Evolutionary conservation across 1,140 invertebrate species (phyloP), one percentile per base, ranked within the genome.

Genomic region (Diplogasteroides magnus): DNA sequence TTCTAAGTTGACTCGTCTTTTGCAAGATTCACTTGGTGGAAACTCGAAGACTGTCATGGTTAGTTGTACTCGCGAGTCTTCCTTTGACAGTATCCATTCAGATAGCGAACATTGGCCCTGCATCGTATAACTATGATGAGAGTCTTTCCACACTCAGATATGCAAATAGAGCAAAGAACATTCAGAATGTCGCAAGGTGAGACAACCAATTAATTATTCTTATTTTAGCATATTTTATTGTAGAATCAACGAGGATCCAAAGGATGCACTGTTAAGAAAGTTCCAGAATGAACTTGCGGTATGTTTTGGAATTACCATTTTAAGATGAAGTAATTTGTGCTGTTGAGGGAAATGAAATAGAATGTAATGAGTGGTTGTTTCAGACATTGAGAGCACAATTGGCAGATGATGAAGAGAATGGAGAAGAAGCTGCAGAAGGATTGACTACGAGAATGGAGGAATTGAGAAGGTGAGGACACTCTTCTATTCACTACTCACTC

Each of bases 11-110:
- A 97, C 94, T 0, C 85, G 94, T 31, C 85, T 97, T 19, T 85
- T 97, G 31, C 93, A 96, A 86, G 93, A 97, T 83, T 96, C 93
- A 0, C 85, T 97, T 14, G 94, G 94, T 15, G 94, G 94, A 19
- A 97, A 97, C 85, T 93, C 93, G 1, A 97, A 97, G 86, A 97
- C 94, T 57, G 89, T 96, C 28, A 96, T 97, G 92, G 90, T 91
- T 28, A 60, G 65, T 55, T 1, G 19, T 23, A 1, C 19, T 74
- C 28, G 0, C 25, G 23, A 23, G 59, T 26, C 23, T 77, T 72
- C 37, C n/a, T 31, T 29, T 73, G 67, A 68, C 19, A 76, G 71
- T 64, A 71, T 78, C 25, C 68, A 82, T 84, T 60, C 74, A 90
- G 89, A 88, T 89, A 83, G 94, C 96, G 15, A 97, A 95, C 81